Base-by-base conservation (phyloP, 2,797 vertebrate species). In the Gallinago nigripennis region DNA sequence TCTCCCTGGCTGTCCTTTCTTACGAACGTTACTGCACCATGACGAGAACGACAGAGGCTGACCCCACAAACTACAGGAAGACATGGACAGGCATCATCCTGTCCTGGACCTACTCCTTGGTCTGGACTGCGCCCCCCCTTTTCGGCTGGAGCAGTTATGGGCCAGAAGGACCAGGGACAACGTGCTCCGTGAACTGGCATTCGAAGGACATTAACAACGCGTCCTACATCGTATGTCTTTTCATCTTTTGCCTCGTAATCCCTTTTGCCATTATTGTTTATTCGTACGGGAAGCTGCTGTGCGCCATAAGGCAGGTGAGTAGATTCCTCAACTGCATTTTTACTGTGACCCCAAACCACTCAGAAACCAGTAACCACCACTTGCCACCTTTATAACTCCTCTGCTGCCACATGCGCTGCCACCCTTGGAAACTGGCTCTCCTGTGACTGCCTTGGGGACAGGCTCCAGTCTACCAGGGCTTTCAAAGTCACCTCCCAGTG, bases 81-180 rank as follows among this genome's bases (percentile, higher is more conserved):
- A 37, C 37, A 37, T 37, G 37, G 37, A 37, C 37, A 37, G 37
- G 37, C 37, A 37, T 37, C 37, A 37, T 37, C 37, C 10, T 37
- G 37, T 37, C 37, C 37, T 37, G 37, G 37, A 37, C 37, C 10
- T 37, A 37, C 37, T 37, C 37, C 37, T 37, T 37, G 37, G 37
- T 37, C 37, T 37, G 37, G 37, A 98, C 98, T 16, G 16, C 96
- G 41, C 98, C 98, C 1, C 98, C 98, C 0, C 98, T 99, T 39
- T 97, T 99, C 9, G 98, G 98, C 66, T 99, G 99, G 98, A 99
- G 98, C 94, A 97, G 96, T 54, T 99, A 98, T 0, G 98, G 98
- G 45, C 98, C 97, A 3, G 98, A 99, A 93, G 98, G 98, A 24
- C 97, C 98, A 9, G 98, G 98, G 27, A 98, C 98, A 90, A 99